Evolutionary conservation across 1,140 invertebrate species (phyloP).

Genomic region (Idris sp.): DNA sequence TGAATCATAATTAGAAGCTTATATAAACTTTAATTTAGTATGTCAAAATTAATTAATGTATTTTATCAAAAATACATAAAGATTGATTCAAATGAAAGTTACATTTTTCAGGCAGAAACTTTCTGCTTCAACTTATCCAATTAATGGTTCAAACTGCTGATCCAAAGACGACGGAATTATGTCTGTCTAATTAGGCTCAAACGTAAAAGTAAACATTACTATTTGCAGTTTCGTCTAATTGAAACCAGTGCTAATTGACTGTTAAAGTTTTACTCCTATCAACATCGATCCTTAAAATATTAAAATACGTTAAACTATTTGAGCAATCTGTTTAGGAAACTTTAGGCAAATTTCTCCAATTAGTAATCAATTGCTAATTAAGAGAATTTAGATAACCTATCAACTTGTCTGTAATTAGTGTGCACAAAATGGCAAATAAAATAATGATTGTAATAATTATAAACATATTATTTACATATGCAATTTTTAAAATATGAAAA

Average conservation of each 20-base stretch:
- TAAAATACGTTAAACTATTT: conserved; percentile 16
- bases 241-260: conserved; percentile 10
- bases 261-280: conserved; percentile 9
- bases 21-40: no score
- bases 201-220: conserved; percentile 20
- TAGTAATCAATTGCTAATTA: conserved; percentile 1
- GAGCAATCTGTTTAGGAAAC: conserved; percentile 10
- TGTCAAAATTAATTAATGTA: no score
- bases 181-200: conserved; percentile 8
- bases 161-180: conserved; percentile 14
- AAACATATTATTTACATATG: no score
- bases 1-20: no score
- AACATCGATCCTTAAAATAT: conserved; percentile 12
- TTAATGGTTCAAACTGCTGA: conserved; percentile 20
- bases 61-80: no score
- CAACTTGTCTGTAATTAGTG: conserved; percentile 23
- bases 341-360: conserved; percentile 15
- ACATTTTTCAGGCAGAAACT: no score
- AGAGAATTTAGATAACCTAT: background rate
- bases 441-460: no score
- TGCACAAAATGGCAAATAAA: no score
- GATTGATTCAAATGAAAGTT: no score
- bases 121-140: background rate
- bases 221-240: conserved; percentile 4
- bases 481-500: no score